A percentile compares a stretch with the other conserved stretches of the same genome.
Conservation (phyloP, 1,140 invertebrate genomes). For the Chelonus insularis region DNA sequence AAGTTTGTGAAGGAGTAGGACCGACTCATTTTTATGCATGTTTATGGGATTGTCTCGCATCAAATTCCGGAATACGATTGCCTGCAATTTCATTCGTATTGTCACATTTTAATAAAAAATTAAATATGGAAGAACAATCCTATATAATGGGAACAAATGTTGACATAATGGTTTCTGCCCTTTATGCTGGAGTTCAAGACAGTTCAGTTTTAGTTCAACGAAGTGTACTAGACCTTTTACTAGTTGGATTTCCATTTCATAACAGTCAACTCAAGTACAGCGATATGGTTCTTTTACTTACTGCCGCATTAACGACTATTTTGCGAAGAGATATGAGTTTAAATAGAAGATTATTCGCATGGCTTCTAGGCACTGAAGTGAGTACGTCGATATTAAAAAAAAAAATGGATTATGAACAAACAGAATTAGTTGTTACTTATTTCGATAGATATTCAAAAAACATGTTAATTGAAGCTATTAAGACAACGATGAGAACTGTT, state of each 20-base stretch:
- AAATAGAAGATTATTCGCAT: slow-evolving; percentile 82
- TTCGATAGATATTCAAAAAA: slow-evolving; percentile 77
- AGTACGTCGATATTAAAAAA: slow-evolving; percentile 64
- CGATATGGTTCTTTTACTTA: slow-evolving; percentile 79
- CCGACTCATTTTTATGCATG: slow-evolving; percentile 83
- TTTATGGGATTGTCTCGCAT: slow-evolving; percentile 85
- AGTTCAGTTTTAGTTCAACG: slow-evolving; percentile 83
- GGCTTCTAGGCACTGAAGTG: slow-evolving; percentile 78
- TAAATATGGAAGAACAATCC: slow-evolving; percentile 82
- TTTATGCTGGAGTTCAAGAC: slow-evolving; percentile 79
- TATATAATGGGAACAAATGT: slow-evolving; percentile 85
- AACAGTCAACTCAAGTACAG: slow-evolving; percentile 73
- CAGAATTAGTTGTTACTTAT: slow-evolving; percentile 62
- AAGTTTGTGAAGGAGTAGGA: slow-evolving; percentile 81
- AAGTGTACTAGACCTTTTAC: slow-evolving; percentile 81
- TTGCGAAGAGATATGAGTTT: slow-evolving; percentile 89
- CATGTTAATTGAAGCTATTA: slow-evolving; percentile 68
- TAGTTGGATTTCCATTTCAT: slow-evolving; percentile 86
- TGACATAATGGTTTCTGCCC: slow-evolving; percentile 78
- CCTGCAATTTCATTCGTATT: slow-evolving; percentile 83
- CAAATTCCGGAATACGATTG: slow-evolving; percentile 81
- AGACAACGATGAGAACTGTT: slow-evolving; percentile 65
- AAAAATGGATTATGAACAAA: slow-evolving; percentile 43
- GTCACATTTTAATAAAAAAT: slow-evolving; percentile 80
- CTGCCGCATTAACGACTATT: slow-evolving; percentile 80